Conservation (phyloP, 2,113 vertebrate species). For the Sitta europaea region DNA sequence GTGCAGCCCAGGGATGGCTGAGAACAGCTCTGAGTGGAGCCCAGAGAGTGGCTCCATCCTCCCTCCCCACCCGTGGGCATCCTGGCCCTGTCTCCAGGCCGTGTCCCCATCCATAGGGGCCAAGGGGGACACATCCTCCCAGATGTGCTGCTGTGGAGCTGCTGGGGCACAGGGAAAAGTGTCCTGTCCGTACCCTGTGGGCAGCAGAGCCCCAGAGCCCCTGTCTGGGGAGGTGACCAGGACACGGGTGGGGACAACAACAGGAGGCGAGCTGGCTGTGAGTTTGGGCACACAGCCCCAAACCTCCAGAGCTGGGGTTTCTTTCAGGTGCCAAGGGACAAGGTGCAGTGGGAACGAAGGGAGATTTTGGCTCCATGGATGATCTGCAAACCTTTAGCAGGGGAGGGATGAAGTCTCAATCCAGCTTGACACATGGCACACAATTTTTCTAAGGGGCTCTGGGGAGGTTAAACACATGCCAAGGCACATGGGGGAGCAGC, state of each 20-base stretch:
- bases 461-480: fast-evolving
- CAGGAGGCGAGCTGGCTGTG: fast-evolving
- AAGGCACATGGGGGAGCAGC: neutral
- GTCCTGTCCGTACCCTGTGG: fast-evolving
- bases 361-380: neutral
- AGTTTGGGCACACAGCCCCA: neutral
- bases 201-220: neutral
- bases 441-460: fast-evolving
- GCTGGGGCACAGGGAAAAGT: fast-evolving
- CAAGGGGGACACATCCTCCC: fast-evolving
- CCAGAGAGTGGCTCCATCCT: neutral
- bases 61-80: fast-evolving
- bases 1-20: neutral
- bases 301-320: fast-evolving
- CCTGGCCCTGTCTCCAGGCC: neutral
- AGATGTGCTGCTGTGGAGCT: fast-evolving
- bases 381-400: fast-evolving
- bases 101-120: neutral
- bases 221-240: neutral
- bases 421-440: fast-evolving
- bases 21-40: neutral
- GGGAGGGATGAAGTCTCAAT: neutral
- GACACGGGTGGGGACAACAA: neutral
- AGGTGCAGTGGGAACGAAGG: fast-evolving
- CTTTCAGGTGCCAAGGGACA: fast-evolving